phyloP scores from a whole-genome alignment of 2,888 invertebrate genomes.

The Gibbula magus region DNA sequence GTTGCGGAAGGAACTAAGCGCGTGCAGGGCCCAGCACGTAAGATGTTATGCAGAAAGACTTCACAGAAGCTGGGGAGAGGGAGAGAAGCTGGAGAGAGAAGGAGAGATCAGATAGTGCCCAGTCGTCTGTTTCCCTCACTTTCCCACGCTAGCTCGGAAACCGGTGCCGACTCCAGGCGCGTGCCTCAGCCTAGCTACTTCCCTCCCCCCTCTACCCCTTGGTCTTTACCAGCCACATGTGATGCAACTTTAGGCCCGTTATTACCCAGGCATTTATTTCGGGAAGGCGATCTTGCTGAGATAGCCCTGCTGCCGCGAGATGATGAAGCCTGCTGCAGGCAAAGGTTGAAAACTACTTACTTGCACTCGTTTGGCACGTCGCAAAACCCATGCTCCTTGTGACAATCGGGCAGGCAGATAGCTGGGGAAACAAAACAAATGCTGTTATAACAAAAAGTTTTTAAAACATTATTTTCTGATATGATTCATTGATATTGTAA shows the following conservation, averaged over 20 bases:
- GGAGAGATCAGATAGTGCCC: conserved; percentile 4
- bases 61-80: not conserved
- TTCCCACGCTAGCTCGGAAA: conserved; percentile 6
- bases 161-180: not conserved
- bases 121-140: not conserved
- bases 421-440: conserved; percentile 84
- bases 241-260: conserved; percentile 12
- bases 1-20: too few species aligned
- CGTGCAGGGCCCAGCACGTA: too few species aligned
- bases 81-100: conserved; percentile 1
- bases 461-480: too few species aligned
- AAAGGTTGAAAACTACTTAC: conserved; percentile 84
- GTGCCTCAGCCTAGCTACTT: not conserved
- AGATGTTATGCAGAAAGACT: too few species aligned
- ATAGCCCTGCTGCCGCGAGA: not conserved
- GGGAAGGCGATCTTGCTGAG: conserved; percentile 14
- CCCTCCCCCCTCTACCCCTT: not conserved
- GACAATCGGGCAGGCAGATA: conserved; percentile 93
- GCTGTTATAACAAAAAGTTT: not conserved
- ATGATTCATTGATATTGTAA: too few species aligned
- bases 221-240: not conserved
- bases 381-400: conserved; percentile 92
- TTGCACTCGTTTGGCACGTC: conserved; percentile 94
- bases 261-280: conserved; percentile 16
- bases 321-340: not conserved